Percentiles rank a stretch among this genome's conserved stretches.
phyloP scores from a whole-genome alignment of 2,797 vertebrate genomes.

The Moxostoma hubbsi region DNA sequence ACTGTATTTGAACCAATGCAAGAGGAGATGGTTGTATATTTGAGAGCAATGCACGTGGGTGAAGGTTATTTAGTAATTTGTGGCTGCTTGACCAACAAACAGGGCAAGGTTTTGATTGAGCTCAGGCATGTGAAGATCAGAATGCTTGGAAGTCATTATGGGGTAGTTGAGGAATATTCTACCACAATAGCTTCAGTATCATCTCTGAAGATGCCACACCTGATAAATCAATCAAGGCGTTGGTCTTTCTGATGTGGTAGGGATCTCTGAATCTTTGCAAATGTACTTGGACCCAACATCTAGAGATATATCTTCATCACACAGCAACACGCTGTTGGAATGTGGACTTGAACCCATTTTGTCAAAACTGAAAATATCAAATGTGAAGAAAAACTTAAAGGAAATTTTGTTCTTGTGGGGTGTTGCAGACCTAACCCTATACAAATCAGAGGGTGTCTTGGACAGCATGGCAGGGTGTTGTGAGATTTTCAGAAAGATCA shows the following conservation, averaged over 20 bases:
- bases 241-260: constrained; percentile 81
- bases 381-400: constrained; percentile 68
- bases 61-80: constrained; percentile 78
- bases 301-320: constrained; percentile 55
- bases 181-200: constrained; percentile 75
- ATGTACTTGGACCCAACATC: constrained; percentile 72
- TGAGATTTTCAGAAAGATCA: constrained; percentile 80
- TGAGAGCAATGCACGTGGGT: constrained; percentile 73
- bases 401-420: constrained; percentile 87
- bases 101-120: constrained; percentile 81
- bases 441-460: constrained; percentile 64
- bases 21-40: constrained; percentile 84
- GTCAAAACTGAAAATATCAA: constrained; percentile 65
- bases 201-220: constrained; percentile 43
- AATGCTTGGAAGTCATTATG: constrained; percentile 69
- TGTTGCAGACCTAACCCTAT: constrained; percentile 72
- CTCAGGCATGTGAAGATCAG: constrained; percentile 75
- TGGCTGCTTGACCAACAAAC: constrained; percentile 82
- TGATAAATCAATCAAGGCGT: constrained; percentile 62
- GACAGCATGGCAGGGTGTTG: constrained; percentile 77
- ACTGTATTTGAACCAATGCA: constrained; percentile 79
- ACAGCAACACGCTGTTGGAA: constrained; percentile 62
- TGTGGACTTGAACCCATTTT: constrained; percentile 63
- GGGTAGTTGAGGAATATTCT: constrained; percentile 73
- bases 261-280: constrained; percentile 74